Conservation (phyloP, 2,888 invertebrate genomes). For the Andrena bicolor region DNA sequence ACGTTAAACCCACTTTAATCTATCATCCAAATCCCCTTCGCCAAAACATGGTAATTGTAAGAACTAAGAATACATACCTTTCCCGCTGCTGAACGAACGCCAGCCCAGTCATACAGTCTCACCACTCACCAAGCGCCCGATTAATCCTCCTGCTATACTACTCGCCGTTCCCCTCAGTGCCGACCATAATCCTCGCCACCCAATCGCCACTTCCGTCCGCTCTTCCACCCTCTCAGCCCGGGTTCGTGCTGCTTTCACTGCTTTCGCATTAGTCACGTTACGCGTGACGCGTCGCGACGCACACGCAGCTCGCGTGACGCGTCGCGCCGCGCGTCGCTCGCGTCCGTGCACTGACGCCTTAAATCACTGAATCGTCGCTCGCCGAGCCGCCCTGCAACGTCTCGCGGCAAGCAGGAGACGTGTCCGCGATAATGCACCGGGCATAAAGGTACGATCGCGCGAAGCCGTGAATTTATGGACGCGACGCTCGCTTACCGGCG, state of each 20-base stretch:
- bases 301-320: conserved; percentile 51
- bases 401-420: conserved; percentile 14
- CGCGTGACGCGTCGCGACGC: conserved; percentile 41
- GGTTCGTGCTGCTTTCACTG: too few species aligned
- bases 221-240: too few species aligned
- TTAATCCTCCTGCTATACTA: conserved; percentile 20
- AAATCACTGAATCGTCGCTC: conserved; percentile 52
- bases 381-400: conserved; percentile 47
- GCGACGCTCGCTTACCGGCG: conserved; percentile 13
- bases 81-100: not conserved
- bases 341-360: conserved; percentile 48
- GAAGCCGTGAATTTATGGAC: conserved; percentile 40
- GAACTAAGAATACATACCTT: too few species aligned
- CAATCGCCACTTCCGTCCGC: not conserved
- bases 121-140: conserved; percentile 7
- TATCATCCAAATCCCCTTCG: too few species aligned
- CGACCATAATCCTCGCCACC: conserved; percentile 18
- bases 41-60: too few species aligned
- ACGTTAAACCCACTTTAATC: too few species aligned
- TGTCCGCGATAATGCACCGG: conserved; percentile 50
- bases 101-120: not conserved
- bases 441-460: not conserved
- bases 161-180: conserved; percentile 11
- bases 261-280: not conserved
- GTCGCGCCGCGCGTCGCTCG: conserved; percentile 26